Evolutionary conservation across 2,888 invertebrate species (phyloP), one percentile per base, ranked within the genome.

Genomic region (Xestia sexstrigata): DNA sequence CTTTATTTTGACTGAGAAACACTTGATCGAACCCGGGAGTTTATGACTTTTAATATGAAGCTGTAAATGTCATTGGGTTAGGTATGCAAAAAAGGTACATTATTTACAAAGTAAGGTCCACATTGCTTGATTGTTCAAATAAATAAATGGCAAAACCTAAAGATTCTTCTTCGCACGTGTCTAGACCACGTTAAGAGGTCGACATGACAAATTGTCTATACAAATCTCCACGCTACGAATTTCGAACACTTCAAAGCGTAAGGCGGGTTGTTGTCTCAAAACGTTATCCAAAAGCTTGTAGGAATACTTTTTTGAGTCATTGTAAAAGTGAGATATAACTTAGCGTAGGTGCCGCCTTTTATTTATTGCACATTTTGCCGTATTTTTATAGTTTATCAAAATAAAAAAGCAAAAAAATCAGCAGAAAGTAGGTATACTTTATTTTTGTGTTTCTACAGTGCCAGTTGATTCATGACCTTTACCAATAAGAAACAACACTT

Each of bases 1-100:
- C 84, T 85, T 86, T 91, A 92, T 91, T 92, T 92, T 93, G 91
- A 90, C 92, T 90, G 89, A 84, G 89, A 91, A 91, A 90, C 91
- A 89, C 81, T 87, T 83, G 77, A 86, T 88, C 82, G 87, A 89
- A 90, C 92, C 93, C 89, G 90, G 92, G 79, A 82, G 81, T 82
- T 79, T 79, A 87, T 63, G 71, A 68, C 74, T 86, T 79, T 74
- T 63, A 26, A 49, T 62, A 60, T 71, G 67, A 75, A 78, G 81
- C 71, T 72, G 62, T n/a, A 76, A 84, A 87, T 76, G 73, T 70
- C 49, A 79, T 70, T 75, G 62, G 68, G 65, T 67, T 55, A 65
- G 11, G 13, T n/a, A 13, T 30, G 71, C 20, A n/a, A n/a, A 30
- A 35, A 47, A 62, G 15, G 20, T 73, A 42, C 15, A 45, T n/a